These are phyloP conservation scores for Chloebia gouldiae DNA, from an alignment of 2,113 vertebrate genomes.

Conservation along the genomic window DNA sequence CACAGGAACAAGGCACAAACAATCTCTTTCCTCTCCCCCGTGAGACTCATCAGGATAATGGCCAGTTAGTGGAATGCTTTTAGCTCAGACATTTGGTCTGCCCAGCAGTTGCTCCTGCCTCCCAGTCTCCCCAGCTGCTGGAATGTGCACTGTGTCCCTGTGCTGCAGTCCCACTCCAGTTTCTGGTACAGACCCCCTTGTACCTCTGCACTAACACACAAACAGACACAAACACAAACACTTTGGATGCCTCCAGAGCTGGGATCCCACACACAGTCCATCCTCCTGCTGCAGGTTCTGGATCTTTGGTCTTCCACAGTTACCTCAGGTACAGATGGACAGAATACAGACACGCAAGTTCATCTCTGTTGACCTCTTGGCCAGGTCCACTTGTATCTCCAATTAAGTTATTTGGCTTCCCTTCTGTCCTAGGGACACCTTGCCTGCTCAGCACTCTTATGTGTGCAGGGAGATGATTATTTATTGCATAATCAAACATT, in stretches of 20 bases:
- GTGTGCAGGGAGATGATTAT: background rate
- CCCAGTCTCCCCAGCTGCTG: background rate
- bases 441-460: background rate
- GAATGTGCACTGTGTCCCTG: background rate
- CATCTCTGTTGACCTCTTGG: background rate
- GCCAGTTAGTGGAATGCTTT: background rate
- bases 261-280: background rate
- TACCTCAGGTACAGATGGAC: background rate
- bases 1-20: background rate
- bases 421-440: too few species aligned
- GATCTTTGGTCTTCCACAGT: background rate
- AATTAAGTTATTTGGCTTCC: background rate
- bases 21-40: background rate
- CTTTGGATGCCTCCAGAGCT: background rate
- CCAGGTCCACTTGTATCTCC: background rate
- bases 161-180: rapidly evolving
- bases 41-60: background rate
- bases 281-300: rapidly evolving
- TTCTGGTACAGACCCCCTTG: background rate
- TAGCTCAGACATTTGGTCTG: background rate
- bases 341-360: background rate
- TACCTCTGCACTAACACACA: background rate
- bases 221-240: background rate
- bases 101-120: background rate
- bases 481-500: background rate